phyloP scores from a whole-genome alignment of 1,140 invertebrate genomes.

The Drosophila arizonae region DNA sequence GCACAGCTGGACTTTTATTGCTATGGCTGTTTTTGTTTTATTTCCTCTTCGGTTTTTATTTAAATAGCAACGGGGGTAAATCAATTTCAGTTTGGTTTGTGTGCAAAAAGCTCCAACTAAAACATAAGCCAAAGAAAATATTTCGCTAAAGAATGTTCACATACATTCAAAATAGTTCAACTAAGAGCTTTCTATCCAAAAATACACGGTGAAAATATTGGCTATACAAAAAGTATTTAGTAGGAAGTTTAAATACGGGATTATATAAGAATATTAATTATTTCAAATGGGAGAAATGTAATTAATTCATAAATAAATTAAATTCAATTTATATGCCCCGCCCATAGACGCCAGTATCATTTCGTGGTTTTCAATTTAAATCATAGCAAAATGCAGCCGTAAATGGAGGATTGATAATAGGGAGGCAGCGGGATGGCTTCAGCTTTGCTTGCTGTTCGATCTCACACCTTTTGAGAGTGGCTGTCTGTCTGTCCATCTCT shows the following conservation, averaged over 20 bases:
- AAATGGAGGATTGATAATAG: constrained; percentile 33
- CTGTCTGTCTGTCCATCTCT: constrained; percentile 4
- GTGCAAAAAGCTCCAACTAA: not conserved
- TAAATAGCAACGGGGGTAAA: not conserved
- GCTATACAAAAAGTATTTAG: too few species aligned
- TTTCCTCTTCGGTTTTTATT: constrained; percentile 3
- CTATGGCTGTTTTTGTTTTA: constrained; percentile 31
- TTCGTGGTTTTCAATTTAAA: constrained; percentile 19
- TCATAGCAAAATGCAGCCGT: constrained; percentile 27
- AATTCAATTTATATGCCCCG: not conserved
- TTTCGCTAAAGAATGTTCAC: too few species aligned
- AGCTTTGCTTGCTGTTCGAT: constrained; percentile 26
- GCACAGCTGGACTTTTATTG: constrained; percentile 65
- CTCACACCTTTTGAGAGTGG: constrained; percentile 7
- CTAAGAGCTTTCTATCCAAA: too few species aligned
- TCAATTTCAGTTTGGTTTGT: not conserved
- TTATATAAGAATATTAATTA: too few species aligned
- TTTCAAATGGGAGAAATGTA: too few species aligned
- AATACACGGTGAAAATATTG: too few species aligned
- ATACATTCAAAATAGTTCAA: too few species aligned
- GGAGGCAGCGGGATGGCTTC: constrained; percentile 4
- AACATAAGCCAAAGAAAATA: too few species aligned
- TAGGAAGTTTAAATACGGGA: too few species aligned
- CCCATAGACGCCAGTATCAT: not conserved
- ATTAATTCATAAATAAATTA: not conserved